A percentile compares a stretch with the other conserved stretches of the same genome.
These are phyloP conservation scores for Lasioglossum oenotherae DNA, from an alignment of 2,888 invertebrate species.

Conservation along the genomic window DNA sequence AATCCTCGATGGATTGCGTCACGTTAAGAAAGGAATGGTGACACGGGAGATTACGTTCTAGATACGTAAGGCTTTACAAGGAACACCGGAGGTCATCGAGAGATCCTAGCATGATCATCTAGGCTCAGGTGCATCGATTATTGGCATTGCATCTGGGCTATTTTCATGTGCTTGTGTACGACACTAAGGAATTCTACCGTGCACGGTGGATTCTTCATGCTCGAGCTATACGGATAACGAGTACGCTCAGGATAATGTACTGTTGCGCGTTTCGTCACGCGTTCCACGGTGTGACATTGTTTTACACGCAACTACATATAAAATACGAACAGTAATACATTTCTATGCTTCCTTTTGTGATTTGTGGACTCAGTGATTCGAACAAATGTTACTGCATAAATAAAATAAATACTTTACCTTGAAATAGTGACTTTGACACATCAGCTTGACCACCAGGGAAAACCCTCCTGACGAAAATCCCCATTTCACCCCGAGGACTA, in stretches of 20 bases:
- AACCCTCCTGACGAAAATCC: conserved; percentile 87
- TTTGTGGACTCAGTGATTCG: not conserved
- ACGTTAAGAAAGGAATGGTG: conserved; percentile 37
- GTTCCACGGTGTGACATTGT: not conserved
- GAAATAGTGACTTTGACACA: conserved; percentile 84
- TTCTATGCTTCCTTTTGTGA: not conserved
- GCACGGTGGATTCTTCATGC: not conserved
- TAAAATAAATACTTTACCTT: conserved; percentile 55
- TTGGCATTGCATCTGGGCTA: not conserved
- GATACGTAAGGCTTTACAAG: conserved; percentile 44
- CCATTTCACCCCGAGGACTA: conserved; percentile 87
- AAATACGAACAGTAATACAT: too few relatives aligned
- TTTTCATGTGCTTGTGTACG: not conserved
- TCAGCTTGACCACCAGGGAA: conserved; percentile 87
- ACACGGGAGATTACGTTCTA: conserved; percentile 49
- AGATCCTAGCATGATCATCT: conserved; percentile 17
- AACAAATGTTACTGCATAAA: not conserved
- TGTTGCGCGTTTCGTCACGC: too few relatives aligned
- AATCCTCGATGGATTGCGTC: conserved; percentile 52
- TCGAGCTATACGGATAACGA: not conserved
- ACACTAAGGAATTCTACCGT: not conserved
- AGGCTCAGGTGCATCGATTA: conserved; percentile 29
- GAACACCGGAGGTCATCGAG: conserved; percentile 21
- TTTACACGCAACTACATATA: not conserved
- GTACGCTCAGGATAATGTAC: not conserved